Percentiles rank a stretch among this genome's conserved stretches.
These are phyloP conservation scores for Vulpes ferrilata DNA, from an alignment of 2,113 vertebrate genomes.

Conservation along the genomic window DNA sequence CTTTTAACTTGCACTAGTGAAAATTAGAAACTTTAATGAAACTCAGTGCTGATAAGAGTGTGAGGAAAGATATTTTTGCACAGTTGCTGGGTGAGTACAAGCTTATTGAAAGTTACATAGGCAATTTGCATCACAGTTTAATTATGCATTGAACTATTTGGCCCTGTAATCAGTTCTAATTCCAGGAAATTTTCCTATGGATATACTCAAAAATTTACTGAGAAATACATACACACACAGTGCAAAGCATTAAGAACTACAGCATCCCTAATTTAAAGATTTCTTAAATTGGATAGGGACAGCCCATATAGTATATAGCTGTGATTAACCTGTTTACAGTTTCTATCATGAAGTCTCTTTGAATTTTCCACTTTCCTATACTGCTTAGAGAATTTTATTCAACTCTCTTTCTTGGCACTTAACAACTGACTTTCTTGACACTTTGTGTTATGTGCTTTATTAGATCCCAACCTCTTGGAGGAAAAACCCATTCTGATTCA, in stretches of 20 bases:
- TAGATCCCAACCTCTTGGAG: neutral
- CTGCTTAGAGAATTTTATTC: neutral
- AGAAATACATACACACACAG: neutral
- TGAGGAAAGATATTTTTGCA: constrained; percentile 11
- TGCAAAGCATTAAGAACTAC: neutral
- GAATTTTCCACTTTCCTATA: neutral
- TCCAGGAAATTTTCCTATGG: neutral
- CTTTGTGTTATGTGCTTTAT: neutral
- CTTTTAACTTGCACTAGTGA: neutral
- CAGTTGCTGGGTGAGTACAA: neutral
- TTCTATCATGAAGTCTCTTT: neutral
- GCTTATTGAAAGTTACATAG: neutral
- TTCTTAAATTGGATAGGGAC: neutral
- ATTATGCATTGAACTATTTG: neutral
- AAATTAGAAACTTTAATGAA: neutral
- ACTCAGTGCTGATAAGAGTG: neutral
- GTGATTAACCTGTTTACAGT: neutral
- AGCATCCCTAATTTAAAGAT: neutral
- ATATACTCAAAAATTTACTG: neutral
- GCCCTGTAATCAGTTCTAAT: neutral
- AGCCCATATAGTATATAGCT: neutral
- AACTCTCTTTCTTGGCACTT: neutral
- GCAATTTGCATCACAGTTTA: neutral
- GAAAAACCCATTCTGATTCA: neutral
- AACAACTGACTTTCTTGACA: neutral